A percentile compares a stretch with the other conserved stretches of the same genome.
phyloP scores from a whole-genome alignment of 2,797 vertebrate species.

The Anguilla anguilla region DNA sequence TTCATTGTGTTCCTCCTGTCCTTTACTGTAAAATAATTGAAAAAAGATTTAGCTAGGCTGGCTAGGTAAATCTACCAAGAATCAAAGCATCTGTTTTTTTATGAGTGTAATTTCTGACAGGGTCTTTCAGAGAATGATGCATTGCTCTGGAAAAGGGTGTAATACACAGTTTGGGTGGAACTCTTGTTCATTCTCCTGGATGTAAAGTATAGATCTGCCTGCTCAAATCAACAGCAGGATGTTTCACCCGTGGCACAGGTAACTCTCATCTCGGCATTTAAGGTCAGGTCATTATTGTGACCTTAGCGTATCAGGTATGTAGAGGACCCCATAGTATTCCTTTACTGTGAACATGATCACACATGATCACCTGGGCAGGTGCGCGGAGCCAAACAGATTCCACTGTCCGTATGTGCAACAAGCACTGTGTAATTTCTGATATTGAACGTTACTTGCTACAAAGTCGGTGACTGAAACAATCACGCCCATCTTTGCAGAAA shows the following conservation, averaged over 20 bases:
- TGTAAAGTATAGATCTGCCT: not conserved
- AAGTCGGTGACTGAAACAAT: not conserved
- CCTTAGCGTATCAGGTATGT: not conserved
- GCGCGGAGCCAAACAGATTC: not conserved
- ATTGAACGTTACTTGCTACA: not conserved
- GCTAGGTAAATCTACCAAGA: not conserved
- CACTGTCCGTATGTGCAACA: not conserved
- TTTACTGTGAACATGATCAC: not conserved
- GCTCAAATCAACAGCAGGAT: not conserved
- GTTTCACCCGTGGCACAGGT: not conserved
- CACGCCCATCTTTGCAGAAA: not conserved
- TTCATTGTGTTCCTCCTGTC: not conserved
- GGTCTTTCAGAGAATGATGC: constrained; percentile 29
- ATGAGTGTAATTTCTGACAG: not conserved
- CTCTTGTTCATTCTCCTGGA: not conserved
- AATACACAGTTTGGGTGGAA: not conserved
- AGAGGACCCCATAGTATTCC: not conserved
- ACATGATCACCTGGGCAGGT: not conserved
- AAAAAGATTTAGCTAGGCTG: not conserved
- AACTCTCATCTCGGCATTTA: not conserved
- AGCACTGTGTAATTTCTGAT: not conserved
- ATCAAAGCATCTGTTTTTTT: not conserved
- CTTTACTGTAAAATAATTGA: not conserved
- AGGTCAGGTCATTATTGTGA: not conserved
- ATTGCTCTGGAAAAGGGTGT: constrained; percentile 47